Base-by-base conservation (phyloP, 35 echinoderm and acorn worm species). In the Strongylocentrotus purpuratus region DNA sequence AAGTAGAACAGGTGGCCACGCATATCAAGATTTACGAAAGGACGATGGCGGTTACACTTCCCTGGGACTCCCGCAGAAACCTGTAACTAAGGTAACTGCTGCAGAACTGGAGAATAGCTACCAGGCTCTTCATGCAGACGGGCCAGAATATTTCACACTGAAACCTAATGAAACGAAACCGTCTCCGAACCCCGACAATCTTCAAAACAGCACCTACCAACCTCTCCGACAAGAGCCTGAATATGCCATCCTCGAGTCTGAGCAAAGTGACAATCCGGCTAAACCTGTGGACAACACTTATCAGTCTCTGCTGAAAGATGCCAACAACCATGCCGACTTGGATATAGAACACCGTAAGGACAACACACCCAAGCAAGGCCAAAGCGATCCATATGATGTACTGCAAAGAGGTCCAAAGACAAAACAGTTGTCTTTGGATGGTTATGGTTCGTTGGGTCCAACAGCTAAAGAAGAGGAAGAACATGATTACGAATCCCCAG, bases 71-170 rank as follows among this genome's bases (percentile, higher is more conserved):
- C 12, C 2, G 12, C 20, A 33, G 12, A 89, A 89, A 33, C 12
- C 33, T 33, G 33, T 17, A 5, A 89, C 10, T 7, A 20, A 41
- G 25, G 33, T 18, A 33, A 89, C 32, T 89, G 87, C 32, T 46
- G 11, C 32, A 89, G 87, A 89, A 89, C 1, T 89, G 87, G 87
- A 89, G 45, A 22, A 89, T 41, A 78, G 65, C 65, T 89, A 89
- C 45, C 87, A 89, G 31, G 45, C 32, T 89, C 87, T 89, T 41
- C 33, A 89, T 33, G 32, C 45, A 7, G 32, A 33, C 9, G 13
- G 32, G 31, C 20, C 61, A 0, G 61, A 70, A 6, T 78, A 78
- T 78, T 78, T 78, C 1, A 78, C 65, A 22, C 20, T 78, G 20
- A 3, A 78, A 78, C 1, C 65, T 31, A 18, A 78, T 78, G 22